A percentile compares a stretch with the other conserved stretches of the same genome.
Evolutionary conservation across 2,888 invertebrate species (phyloP).

Genomic region (Caenorhabditis japonica): DNA sequence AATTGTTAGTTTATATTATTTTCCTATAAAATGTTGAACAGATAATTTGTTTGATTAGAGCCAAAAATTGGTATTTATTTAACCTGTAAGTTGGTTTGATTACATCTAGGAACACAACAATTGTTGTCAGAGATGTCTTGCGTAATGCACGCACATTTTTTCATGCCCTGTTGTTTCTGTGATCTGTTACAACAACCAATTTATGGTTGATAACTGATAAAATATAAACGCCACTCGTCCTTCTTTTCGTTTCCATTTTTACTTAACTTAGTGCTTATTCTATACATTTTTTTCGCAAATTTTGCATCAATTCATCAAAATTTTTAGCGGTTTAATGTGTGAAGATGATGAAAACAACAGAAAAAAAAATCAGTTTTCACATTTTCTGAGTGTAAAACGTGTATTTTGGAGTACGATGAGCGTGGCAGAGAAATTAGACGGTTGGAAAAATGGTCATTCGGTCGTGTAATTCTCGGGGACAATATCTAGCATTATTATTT

Average conservation of each 20-base stretch:
- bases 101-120: no score
- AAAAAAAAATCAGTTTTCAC: no score
- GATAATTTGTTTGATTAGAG: no score
- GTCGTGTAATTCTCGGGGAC: conserved; percentile 33
- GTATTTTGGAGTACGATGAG: not conserved
- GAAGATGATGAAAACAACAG: no score
- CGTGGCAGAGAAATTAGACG: not conserved
- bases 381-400: not conserved
- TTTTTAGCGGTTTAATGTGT: not conserved
- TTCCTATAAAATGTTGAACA: no score
- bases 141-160: no score
- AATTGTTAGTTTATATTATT: no score
- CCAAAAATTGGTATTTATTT: no score
- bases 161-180: conserved; percentile 13
- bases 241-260: conserved; percentile 7
- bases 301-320: not conserved
- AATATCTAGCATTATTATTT: not conserved
- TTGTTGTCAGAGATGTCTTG: no score
- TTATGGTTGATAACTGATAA: conserved; percentile 26
- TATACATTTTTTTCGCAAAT: not conserved
- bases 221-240: conserved; percentile 24
- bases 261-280: no score
- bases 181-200: conserved; percentile 27
- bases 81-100: no score
- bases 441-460: not conserved